Percentiles rank a stretch among this genome's conserved stretches.
Evolutionary conservation across 2,797 vertebrate species (phyloP).

Genomic region (Siniperca obscura): DNA sequence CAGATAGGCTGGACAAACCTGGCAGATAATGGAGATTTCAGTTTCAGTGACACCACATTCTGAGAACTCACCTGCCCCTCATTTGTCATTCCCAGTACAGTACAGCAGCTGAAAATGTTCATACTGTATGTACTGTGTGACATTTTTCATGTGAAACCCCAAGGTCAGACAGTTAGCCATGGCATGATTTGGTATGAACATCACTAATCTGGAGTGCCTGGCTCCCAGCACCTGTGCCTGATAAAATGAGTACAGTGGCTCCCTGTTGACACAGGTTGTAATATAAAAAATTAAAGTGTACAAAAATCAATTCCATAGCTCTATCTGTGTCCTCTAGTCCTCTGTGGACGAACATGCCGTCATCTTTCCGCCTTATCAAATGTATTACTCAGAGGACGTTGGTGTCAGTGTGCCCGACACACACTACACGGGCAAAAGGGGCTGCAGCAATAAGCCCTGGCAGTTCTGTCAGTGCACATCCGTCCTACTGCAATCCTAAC

Average conservation of each 20-base stretch:
- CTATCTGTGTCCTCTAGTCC: constrained; percentile 3
- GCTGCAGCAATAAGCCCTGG: constrained; percentile 35
- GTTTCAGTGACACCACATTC: neutral
- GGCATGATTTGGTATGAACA: neutral
- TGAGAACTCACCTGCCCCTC: neutral
- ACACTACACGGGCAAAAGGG: neutral
- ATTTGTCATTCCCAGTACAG: neutral
- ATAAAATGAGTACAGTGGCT: neutral
- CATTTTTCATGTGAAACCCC: constrained; percentile 1
- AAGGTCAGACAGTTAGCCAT: constrained; percentile 13
- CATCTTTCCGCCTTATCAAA: constrained; percentile 9
- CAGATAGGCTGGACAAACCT: constrained; percentile 8
- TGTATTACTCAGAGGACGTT: constrained; percentile 29
- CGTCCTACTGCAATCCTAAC: constrained; percentile 21
- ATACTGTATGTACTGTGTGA: neutral
- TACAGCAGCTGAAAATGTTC: neutral
- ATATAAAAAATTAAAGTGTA: neutral
- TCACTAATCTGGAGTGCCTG: neutral
- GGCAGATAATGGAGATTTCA: constrained; percentile 20
- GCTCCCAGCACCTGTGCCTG: neutral
- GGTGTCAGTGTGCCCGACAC: constrained; percentile 27
- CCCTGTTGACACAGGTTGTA: constrained; percentile 14
- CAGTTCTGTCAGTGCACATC: constrained; percentile 15
- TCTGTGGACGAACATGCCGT: neutral
- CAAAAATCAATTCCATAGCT: constrained; percentile 5